These are phyloP conservation scores for Microcaecilia unicolor DNA, from an alignment of 2,797 vertebrate species.

Conservation along the genomic window DNA sequence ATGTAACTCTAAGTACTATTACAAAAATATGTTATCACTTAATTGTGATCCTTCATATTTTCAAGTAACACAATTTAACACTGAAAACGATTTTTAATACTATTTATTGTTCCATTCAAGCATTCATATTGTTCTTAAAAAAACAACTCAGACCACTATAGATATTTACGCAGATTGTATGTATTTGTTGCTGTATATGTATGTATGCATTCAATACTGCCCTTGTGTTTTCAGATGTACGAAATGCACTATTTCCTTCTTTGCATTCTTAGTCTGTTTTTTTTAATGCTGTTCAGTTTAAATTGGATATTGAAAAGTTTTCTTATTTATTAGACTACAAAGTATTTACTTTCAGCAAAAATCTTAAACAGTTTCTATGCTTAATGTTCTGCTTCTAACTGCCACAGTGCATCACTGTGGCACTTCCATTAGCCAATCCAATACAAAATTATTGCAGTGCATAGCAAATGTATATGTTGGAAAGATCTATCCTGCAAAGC, in stretches of 20 bases:
- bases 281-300: constrained; percentile 10
- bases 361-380: constrained; percentile 9
- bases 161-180: too few relatives aligned
- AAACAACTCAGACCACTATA: too few relatives aligned
- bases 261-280: background rate
- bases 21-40: too few relatives aligned
- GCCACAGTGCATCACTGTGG: constrained; percentile 3
- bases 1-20: too few relatives aligned
- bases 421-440: constrained; percentile 5
- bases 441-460: constrained; percentile 2
- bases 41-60: too few relatives aligned
- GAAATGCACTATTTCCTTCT: constrained; percentile 5
- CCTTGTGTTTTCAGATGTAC: too few relatives aligned
- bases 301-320: constrained; percentile 6
- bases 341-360: constrained; percentile 5
- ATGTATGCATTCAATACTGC: too few relatives aligned
- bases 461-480: background rate
- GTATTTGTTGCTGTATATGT: too few relatives aligned
- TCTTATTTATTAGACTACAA: constrained; percentile 9
- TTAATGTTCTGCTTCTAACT: constrained; percentile 22
- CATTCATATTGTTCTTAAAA: too few relatives aligned
- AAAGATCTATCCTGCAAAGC: constrained; percentile 2
- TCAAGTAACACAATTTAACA: too few relatives aligned
- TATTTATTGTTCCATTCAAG: too few relatives aligned
- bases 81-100: too few relatives aligned